Evolutionary conservation across 1,140 invertebrate species (phyloP), one percentile per base, ranked within the genome.

Genomic region (Elysia chlorotica): DNA sequence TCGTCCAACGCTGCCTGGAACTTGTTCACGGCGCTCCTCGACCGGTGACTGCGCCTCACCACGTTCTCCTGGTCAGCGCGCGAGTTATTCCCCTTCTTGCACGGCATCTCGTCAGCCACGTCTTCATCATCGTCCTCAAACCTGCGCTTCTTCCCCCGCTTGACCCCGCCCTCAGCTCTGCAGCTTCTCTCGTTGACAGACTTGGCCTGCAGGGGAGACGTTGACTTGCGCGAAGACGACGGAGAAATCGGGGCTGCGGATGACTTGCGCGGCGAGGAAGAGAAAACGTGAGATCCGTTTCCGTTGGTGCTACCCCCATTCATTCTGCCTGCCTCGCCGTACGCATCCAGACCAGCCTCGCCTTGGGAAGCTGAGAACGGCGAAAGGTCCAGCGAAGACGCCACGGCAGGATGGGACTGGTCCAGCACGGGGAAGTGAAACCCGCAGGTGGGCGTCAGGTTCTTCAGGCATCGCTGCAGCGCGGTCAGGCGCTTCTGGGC

Each of bases 391-490:
- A 14, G 65, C n/a, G 21, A 30, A 30, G 2, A 14, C 33, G 21
- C 48, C 30, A 68, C 65, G 21, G 53, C 14, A 3, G 69, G 57
- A 48, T 63, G 56, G 10, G n/a, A 31, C 10, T 62, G 36, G 0
- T 71, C 69, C 36, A 71, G 30, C 21, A 71, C 69, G 28, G 69
- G 69, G 35, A 71, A 71, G 14, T 38, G 54, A 36, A 71, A 71
- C 2, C 69, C 69, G 57, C 69, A 71, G 4, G 69, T 71, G 2
- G 69, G 69, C 0, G 57, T 63, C 36, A 71, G 33, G 33, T 63
- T 62, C 25, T 63, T 71, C 4, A 71, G 38, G 38, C 69, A 71
- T 35, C 69, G 38, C 2, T 25, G 61, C 31, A 71, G 37, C 1
- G 69, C 69, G 6, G 33, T 61, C 35, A 71, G 37, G 17, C 59